These are phyloP conservation scores for Cybosia mesomella DNA, from an alignment of 2,888 invertebrate species.

Conservation along the genomic window DNA sequence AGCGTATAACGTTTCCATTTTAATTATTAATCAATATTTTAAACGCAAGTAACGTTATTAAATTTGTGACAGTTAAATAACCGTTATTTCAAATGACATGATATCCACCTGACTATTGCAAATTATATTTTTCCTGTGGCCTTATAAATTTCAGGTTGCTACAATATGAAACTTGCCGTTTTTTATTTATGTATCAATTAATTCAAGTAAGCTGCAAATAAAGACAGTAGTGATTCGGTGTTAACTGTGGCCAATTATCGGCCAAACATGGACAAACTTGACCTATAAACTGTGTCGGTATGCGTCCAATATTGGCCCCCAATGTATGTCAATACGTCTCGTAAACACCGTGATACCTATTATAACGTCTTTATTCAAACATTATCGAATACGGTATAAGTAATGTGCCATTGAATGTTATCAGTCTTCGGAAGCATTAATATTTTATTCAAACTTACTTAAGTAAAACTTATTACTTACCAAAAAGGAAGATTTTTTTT, in stretches of 20 bases:
- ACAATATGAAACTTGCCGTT: conserved; percentile 43
- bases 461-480: no score
- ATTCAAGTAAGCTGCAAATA: conserved; percentile 49
- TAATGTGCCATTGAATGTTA: conserved; percentile 11
- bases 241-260: conserved; percentile 19
- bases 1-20: conserved; percentile 67
- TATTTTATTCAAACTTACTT: no score
- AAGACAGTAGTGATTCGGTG: conserved; percentile 43
- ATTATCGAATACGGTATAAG: background rate
- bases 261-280: conserved; percentile 17
- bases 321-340: conserved; percentile 27
- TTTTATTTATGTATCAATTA: conserved; percentile 39
- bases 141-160: conserved; percentile 54
- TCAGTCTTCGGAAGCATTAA: background rate
- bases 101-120: conserved; percentile 38
- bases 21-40: conserved; percentile 45
- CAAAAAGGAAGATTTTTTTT: no score
- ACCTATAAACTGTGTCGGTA: background rate
- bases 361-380: conserved; percentile 17
- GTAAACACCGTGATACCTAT: conserved; percentile 45
- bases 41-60: conserved; percentile 37
- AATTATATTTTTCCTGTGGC: conserved; percentile 55
- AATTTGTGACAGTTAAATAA: conserved; percentile 30
- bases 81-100: conserved; percentile 29
- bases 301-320: conserved; percentile 28